phyloP scores from a whole-genome alignment of 2,888 invertebrate species.

The Trichogramma dendrolimi region DNA sequence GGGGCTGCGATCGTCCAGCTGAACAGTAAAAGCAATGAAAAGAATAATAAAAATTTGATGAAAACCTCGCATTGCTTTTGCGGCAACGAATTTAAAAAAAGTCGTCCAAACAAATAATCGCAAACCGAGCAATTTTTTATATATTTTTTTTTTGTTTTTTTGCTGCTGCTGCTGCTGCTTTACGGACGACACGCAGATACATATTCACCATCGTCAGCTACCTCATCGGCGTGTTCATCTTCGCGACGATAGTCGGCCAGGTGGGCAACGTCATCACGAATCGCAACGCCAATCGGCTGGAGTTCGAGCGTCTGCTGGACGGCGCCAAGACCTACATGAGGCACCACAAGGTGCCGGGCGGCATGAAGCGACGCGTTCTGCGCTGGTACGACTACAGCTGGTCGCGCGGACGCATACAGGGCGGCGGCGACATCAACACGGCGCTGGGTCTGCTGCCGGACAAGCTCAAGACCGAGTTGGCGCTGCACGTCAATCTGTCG shows the following conservation, averaged over 20 bases:
- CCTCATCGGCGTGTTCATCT: conserved; percentile 95
- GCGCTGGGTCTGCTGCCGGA: conserved; percentile 89
- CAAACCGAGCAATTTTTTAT: background rate
- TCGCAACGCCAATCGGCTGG: conserved; percentile 90
- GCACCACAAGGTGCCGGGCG: conserved; percentile 92
- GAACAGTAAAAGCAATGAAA: background rate
- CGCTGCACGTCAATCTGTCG: conserved; percentile 90
- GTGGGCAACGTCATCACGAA: conserved; percentile 97
- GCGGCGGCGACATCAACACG: conserved; percentile 93
- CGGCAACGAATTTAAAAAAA: background rate
- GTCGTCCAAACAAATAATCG: background rate
- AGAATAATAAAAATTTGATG: background rate
- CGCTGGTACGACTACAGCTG: conserved; percentile 98
- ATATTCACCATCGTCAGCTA: conserved; percentile 96
- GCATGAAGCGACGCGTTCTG: conserved; percentile 92
- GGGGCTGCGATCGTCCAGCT: no score
- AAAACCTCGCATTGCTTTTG: no score
- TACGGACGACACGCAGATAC: conserved; percentile 65
- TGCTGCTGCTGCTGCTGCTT: background rate
- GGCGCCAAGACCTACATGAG: conserved; percentile 97
- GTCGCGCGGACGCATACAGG: conserved; percentile 93
- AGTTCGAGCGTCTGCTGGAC: conserved; percentile 90
- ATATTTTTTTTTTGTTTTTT: background rate
- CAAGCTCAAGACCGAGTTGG: conserved; percentile 93
- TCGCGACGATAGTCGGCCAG: conserved; percentile 96